These are phyloP conservation scores for Hyalella azteca DNA, from an alignment of 2,888 invertebrate genomes.

Conservation along the genomic window DNA sequence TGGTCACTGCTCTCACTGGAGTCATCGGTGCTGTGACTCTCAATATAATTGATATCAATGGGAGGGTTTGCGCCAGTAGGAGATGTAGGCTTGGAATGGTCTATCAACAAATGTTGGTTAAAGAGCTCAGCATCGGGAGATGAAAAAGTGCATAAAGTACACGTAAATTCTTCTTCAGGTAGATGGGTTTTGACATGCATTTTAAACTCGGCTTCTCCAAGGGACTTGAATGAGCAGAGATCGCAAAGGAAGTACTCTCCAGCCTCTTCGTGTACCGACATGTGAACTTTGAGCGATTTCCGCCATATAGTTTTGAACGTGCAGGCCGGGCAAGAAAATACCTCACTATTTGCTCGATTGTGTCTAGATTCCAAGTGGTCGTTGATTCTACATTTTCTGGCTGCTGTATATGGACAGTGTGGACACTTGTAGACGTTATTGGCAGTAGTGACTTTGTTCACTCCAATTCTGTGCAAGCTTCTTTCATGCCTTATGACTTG, in stretches of 20 bases:
- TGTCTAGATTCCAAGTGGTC: slow-evolving; percentile 15
- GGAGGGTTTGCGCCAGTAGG: not conserved
- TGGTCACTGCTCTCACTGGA: not conserved
- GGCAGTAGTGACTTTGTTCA: not conserved
- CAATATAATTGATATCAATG: slow-evolving; percentile 3
- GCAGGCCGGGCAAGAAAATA: slow-evolving; percentile 21
- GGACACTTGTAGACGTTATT: slow-evolving; percentile 29
- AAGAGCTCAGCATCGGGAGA: not conserved
- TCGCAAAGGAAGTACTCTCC: slow-evolving; percentile 8
- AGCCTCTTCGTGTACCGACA: slow-evolving; percentile 20
- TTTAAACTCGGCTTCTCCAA: not conserved
- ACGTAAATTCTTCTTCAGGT: not conserved
- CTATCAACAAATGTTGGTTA: not conserved
- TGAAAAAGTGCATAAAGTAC: not conserved
- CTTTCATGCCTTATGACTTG: slow-evolving; percentile 26
- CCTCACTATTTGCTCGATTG: slow-evolving; percentile 18
- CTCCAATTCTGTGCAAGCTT: slow-evolving; percentile 24
- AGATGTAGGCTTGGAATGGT: not conserved
- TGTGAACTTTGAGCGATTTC: slow-evolving; percentile 23
- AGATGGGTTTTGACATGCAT: not conserved
- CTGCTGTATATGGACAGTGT: slow-evolving; percentile 12
- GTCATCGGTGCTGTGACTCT: not conserved
- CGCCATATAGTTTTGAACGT: slow-evolving; percentile 25
- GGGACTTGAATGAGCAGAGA: slow-evolving; percentile 3
- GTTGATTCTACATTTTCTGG: slow-evolving; percentile 2